phyloP scores from a whole-genome alignment of 2,797 vertebrate species.

The Megaceryle alcyon region DNA sequence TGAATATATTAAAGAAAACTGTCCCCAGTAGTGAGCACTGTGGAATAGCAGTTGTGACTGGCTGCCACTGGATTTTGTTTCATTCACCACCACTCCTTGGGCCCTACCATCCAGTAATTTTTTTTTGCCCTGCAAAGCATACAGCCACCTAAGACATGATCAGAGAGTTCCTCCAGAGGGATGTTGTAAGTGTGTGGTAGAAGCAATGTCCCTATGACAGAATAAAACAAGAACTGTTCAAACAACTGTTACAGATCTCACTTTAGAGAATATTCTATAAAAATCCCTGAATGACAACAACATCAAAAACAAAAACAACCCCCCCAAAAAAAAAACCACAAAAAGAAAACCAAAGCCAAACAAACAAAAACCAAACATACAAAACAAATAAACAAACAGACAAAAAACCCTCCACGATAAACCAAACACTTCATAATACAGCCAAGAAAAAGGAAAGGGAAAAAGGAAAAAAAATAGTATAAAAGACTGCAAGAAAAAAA shows the following conservation, averaged over 20 bases:
- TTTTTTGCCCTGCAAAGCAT: background rate
- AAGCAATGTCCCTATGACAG: background rate
- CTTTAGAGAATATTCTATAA: rapidly evolving
- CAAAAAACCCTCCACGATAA: no score
- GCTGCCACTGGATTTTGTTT: no score
- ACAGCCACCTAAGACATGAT: rapidly evolving
- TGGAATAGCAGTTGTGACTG: background rate
- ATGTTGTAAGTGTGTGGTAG: background rate
- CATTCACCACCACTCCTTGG: no score
- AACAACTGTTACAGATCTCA: background rate
- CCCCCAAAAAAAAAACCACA: no score
- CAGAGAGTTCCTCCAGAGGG: background rate
- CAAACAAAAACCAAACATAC: background rate
- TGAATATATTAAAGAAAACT: background rate
- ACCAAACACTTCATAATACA: background rate
- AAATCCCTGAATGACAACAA: no score
- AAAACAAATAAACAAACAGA: no score
- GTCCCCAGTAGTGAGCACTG: background rate
- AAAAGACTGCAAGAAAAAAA: background rate
- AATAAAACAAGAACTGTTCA: background rate
- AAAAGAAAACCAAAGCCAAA: no score
- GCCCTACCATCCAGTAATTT: rapidly evolving
- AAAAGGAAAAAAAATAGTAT: background rate
- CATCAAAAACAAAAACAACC: background rate
- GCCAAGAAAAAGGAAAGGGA: background rate